phyloP scores from a whole-genome alignment of 2,888 invertebrate genomes.

The Agrochola circellaris region DNA sequence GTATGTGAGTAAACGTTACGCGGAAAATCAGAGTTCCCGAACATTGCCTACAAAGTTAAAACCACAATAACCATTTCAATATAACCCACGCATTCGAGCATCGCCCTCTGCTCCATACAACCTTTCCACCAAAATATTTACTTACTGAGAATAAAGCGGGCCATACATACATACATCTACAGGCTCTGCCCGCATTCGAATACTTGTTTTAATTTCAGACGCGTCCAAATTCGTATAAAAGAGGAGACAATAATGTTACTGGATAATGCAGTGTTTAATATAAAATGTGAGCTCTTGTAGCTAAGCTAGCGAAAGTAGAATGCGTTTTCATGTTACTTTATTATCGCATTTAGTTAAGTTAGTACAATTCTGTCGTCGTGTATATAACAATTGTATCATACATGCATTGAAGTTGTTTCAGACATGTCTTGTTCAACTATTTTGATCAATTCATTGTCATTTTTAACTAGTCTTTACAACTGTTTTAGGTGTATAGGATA shows the following conservation, averaged over 20 bases:
- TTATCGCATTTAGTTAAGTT: not conserved
- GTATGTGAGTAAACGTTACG: not conserved
- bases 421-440: not conserved
- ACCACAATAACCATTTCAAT: constrained; percentile 10
- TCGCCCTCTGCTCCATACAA: constrained; percentile 5
- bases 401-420: not conserved
- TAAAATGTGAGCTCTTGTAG: constrained; percentile 17
- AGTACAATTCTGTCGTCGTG: not conserved
- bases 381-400: not conserved
- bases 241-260: constrained; percentile 33
- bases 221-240: constrained; percentile 26
- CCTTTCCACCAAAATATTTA: constrained; percentile 42
- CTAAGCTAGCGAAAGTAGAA: not conserved
- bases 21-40: not conserved
- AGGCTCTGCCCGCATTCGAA: constrained; percentile 40
- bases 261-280: constrained; percentile 31
- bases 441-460: not conserved
- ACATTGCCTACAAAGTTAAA: not conserved
- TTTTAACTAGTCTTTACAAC: not conserved
- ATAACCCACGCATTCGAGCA: not conserved
- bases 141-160: constrained; percentile 20
- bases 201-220: constrained; percentile 53
- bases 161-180: constrained; percentile 6
- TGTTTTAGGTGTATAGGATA: not conserved
- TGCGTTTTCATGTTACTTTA: constrained; percentile 2